phyloP scores from a whole-genome alignment of 2,797 vertebrate species.

The Coendou prehensilis region DNA sequence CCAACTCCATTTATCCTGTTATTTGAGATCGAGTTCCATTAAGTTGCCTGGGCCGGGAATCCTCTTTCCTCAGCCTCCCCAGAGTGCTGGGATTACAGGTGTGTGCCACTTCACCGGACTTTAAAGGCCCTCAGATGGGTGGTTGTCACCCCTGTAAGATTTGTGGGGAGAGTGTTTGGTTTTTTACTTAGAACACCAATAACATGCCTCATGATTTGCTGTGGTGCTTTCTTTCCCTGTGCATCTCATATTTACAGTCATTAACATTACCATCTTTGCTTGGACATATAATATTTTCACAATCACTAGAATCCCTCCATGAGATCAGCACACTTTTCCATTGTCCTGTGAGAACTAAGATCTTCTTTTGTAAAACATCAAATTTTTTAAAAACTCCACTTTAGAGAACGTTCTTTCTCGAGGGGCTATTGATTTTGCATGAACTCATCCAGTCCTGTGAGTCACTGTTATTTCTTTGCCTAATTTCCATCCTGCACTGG shows the following conservation, averaged over 20 bases:
- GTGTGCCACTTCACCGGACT: neutral
- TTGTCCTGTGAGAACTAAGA: constrained; percentile 2
- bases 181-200: neutral
- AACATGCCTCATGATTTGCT: neutral
- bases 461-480: neutral
- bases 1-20: neutral
- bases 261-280: neutral
- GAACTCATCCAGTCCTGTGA: neutral
- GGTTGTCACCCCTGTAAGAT: neutral
- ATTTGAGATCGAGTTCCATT: neutral
- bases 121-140: neutral
- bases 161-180: neutral
- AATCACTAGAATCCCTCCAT: neutral
- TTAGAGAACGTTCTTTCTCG: neutral
- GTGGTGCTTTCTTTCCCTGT: neutral
- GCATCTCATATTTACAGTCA: neutral
- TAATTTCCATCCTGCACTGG: fast-evolving
- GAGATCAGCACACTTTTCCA: neutral
- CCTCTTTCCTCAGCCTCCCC: neutral
- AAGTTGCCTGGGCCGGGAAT: neutral
- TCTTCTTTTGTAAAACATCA: neutral
- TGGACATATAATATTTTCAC: neutral
- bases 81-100: neutral
- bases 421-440: neutral
- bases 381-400: neutral